Base-by-base conservation (phyloP, 1,140 invertebrate species). In the Daktulosphaira vitifoliae region DNA sequence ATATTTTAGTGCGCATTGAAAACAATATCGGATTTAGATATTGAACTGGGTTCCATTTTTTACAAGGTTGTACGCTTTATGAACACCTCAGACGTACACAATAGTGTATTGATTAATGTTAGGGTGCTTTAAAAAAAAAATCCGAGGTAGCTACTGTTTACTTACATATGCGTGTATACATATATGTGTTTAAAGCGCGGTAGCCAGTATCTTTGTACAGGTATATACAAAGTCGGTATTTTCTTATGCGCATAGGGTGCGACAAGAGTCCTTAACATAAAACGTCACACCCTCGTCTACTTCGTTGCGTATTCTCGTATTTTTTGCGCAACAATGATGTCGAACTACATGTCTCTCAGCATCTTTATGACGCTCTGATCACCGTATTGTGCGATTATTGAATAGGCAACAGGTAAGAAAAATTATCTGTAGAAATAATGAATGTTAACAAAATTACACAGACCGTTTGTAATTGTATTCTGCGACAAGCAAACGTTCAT, bases 31-130 rank as follows among this genome's bases (percentile, higher is more conserved):
- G 29, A 6, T 33, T 33, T 11, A 11, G 29, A 33, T 5, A 33
- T 33, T 33, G 11, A 33, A 33, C 11, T 11, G 5, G n/a, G 39
- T 44, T 44, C 4, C 15, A 44, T 44, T 16, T 16, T 44, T n/a
- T 44, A 44, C 39, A 44, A 44, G 39, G n/a, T n/a, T 44, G n/a
- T n/a, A 44, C n/a, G 15, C 39, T 16, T 5, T 44, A n/a, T 16
- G n/a, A 23, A n/a, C n/a, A n/a, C 22, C 39, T n/a, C 42, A 11
- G 26, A 8, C 42, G 42, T 48, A 62, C 56, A 62, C 56, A 62
- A 62, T 48, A 33, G 56, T 62, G 39, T 44, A 62, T 62, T 62
- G 56, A 62, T 62, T 62, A 62, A 62, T 62, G 42, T 38, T 46
- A n/a, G 25, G 54, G 42, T 29, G 42, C 25, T 48, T 46, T 42